Evolutionary conservation across 2,797 vertebrate species (phyloP).

Genomic region (Spondyliosoma cantharus): DNA sequence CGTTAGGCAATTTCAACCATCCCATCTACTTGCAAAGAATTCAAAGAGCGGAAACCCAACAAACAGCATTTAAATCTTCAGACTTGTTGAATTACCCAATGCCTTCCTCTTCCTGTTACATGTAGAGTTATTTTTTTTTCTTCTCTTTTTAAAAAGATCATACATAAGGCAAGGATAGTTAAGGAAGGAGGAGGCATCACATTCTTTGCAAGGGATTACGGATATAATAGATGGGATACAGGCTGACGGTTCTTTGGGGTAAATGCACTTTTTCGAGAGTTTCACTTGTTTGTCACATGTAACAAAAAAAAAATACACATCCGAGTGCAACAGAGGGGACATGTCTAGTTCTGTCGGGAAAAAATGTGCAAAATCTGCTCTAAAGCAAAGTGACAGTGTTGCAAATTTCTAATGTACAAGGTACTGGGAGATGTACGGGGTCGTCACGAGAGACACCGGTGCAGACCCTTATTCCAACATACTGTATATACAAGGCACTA

Average conservation of each 20-base stretch:
- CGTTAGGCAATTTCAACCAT: constrained; percentile 73
- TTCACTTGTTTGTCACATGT: constrained; percentile 70
- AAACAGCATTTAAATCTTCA: constrained; percentile 51
- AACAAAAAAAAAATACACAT: constrained; percentile 76
- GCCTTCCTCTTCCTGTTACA: constrained; percentile 60
- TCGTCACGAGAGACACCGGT: constrained; percentile 83
- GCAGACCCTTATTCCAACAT: constrained; percentile 93
- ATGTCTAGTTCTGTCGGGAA: constrained; percentile 84
- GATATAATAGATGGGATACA: constrained; percentile 61
- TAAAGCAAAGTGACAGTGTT: constrained; percentile 94
- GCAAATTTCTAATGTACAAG: constrained; percentile 89
- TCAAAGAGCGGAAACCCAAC: constrained; percentile 60
- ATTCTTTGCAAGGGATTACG: constrained; percentile 86
- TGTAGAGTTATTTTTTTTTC: constrained; percentile 7
- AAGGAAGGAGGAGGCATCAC: constrained; percentile 78
- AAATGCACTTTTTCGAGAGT: constrained; percentile 87
- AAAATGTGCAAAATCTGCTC: constrained; percentile 98
- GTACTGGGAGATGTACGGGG: constrained; percentile 81
- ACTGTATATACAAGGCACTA: constrained; percentile 98
- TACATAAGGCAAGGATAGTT: constrained; percentile 83
- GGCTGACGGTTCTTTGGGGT: constrained; percentile 82
- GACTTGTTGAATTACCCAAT: constrained; percentile 55
- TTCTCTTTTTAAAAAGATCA: constrained; percentile 24
- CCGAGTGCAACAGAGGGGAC: constrained; percentile 89
- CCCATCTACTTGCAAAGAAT: constrained; percentile 72